Base-by-base conservation (phyloP, 1,140 invertebrate species). In the Carcinoscorpius rotundicauda region DNA sequence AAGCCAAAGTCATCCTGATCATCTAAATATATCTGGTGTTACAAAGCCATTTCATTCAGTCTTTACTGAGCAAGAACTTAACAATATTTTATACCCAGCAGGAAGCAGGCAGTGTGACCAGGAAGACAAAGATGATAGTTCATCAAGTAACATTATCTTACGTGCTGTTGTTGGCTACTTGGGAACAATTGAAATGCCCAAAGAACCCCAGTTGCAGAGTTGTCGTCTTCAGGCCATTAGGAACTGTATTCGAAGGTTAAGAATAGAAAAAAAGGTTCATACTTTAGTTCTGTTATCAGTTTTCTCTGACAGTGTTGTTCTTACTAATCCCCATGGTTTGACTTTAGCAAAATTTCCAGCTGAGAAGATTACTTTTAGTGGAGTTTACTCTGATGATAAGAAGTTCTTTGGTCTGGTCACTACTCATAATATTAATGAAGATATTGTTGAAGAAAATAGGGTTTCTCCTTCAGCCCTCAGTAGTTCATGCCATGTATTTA, bases 401-500 rank as follows among this genome's bases (percentile, higher is more conserved):
- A 82, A 90, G 58, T 95, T 92, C 76, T 97, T 97, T 75, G 93
- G 93, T 4, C 82, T 97, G 59, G 86, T 97, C 0, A 97, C 93
- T 1, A 86, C 86, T 69, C 86, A 87, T 5, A 71, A 70, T 61
- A 62, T 66, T 6, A 71, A 67, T n/a, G 69, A 62, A 68, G 72
- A 75, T 63, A 64, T 67, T 51, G 71, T 64, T 67, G 72, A 69
- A 60, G 73, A 64, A 50, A 68, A 10, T 66, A 70, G 56, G 64
- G 69, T 73, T 52, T 63, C 73, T 8, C 73, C 71, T 49, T 48
- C 57, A n/a, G 49, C 61, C 3, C 81, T 87, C 1, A 91, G 90
- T 9, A 91, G 90, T 73, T 94, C 92, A 55, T 97, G 93, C 74
- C 93, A 98, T 76, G 91, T 97, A 0, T 98, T 98, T 76, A 91